A percentile compares a stretch with the other conserved stretches of the same genome.
Evolutionary conservation across 2,113 vertebrate species (phyloP).

Genomic region (Aldabrachelys gigantea): DNA sequence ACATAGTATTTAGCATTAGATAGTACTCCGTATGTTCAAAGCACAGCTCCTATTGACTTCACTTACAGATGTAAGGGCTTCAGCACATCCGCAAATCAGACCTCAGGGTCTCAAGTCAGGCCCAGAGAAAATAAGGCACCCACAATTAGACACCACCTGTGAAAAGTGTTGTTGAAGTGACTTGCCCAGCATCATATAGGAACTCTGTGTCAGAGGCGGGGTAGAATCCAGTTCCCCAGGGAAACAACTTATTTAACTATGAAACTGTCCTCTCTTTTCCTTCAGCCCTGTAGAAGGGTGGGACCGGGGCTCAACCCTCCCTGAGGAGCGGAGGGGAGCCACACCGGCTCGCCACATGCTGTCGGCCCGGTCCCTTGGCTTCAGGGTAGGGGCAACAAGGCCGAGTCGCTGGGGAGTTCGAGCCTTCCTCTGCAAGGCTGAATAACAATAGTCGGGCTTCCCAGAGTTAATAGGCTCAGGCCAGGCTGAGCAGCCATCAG

Average conservation of each 20-base stretch:
- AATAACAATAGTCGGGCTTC: no score
- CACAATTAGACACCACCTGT: background rate
- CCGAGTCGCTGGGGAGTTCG: no score
- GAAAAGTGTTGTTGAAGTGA: background rate
- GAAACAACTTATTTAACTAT: background rate
- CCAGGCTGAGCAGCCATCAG: no score
- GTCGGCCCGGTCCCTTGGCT: no score
- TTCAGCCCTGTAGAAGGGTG: background rate
- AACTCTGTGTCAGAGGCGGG: background rate
- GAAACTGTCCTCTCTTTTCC: background rate
- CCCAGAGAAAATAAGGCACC: background rate
- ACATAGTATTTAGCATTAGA: background rate
- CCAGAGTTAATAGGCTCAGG: no score
- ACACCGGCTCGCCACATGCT: no score
- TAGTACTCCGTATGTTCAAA: background rate
- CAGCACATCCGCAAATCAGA: background rate
- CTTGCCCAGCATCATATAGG: background rate
- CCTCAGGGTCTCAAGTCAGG: background rate
- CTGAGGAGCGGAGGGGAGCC: no score
- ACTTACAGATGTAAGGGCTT: background rate
- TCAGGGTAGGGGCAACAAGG: no score
- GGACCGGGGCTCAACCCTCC: no score
- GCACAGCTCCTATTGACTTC: background rate
- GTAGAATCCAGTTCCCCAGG: background rate
- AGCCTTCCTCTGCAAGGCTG: no score